Conservation (phyloP, 2,113 vertebrate genomes). For the Elaphurus davidianus region DNA sequence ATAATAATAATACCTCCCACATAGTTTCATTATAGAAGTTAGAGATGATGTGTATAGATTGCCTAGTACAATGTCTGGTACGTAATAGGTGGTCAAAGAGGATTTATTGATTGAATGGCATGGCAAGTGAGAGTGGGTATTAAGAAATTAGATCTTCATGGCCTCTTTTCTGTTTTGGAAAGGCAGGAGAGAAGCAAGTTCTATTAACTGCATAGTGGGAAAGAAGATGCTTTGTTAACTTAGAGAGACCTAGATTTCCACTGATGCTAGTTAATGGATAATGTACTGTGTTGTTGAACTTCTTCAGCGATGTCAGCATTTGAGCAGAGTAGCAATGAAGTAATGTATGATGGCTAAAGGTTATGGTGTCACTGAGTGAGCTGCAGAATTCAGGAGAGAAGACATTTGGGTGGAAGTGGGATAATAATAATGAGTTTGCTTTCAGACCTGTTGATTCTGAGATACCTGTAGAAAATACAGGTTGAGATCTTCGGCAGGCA, state of each 20-base stretch:
- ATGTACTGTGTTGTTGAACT: neutral
- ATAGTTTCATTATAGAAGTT: neutral
- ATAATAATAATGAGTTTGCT: neutral
- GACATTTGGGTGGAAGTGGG: neutral
- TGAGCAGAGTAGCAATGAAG: neutral
- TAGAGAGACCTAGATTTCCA: neutral
- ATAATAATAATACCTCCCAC: neutral
- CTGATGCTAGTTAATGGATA: neutral
- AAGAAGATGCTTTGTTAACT: neutral
- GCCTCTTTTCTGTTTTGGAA: neutral
- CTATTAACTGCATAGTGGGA: neutral
- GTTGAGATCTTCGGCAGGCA: neutral
- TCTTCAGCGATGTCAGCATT: neutral
- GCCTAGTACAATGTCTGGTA: neutral
- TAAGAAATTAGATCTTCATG: neutral
- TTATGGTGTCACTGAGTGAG: neutral
- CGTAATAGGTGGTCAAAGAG: neutral
- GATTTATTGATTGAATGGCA: neutral
- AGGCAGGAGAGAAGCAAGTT: neutral
- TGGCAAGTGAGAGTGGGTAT: neutral
- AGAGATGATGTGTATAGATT: neutral
- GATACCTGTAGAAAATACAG: neutral
- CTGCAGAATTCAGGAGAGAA: slow-evolving; percentile 3
- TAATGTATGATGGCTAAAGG: neutral
- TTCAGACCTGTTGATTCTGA: neutral